These are phyloP conservation scores for Cheilinus undulatus DNA, from an alignment of 2,113 vertebrate species.

Conservation along the genomic window DNA sequence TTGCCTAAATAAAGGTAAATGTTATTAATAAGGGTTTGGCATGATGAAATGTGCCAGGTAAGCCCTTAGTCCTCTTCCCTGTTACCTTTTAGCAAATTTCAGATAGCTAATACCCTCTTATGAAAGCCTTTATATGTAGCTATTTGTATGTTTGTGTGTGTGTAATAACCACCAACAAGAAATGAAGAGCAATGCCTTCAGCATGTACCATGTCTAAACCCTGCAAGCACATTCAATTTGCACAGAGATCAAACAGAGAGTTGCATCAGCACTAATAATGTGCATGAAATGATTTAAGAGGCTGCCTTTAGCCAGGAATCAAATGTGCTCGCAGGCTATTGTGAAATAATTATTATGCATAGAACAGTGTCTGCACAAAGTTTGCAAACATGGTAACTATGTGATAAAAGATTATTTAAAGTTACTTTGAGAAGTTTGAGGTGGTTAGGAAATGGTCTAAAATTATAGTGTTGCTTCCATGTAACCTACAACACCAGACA, in stretches of 20 bases:
- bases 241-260: slow-evolving; percentile 53
- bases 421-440: too few species aligned
- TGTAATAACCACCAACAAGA: neutral
- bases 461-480: too few species aligned
- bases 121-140: neutral
- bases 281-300: slow-evolving; percentile 42
- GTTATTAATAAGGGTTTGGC: slow-evolving; percentile 5
- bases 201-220: slow-evolving; percentile 19
- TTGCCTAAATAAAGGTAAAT: slow-evolving; percentile 15
- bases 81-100: neutral
- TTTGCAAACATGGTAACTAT: slow-evolving; percentile 1
- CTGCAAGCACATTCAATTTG: slow-evolving; percentile 41
- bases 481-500: too few species aligned
- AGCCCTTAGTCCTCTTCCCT: neutral
- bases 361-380: slow-evolving; percentile 7
- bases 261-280: slow-evolving; percentile 53
- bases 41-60: neutral
- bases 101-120: neutral
- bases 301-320: slow-evolving; percentile 36
- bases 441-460: too few species aligned
- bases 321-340: slow-evolving; percentile 34
- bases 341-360: slow-evolving; percentile 33
- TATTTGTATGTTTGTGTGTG: slow-evolving; percentile 15
- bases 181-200: slow-evolving; percentile 15
- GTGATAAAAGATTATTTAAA: neutral